Evolutionary conservation across 2,888 invertebrate genomes (phyloP).

Genomic region (Athalia circularis): DNA sequence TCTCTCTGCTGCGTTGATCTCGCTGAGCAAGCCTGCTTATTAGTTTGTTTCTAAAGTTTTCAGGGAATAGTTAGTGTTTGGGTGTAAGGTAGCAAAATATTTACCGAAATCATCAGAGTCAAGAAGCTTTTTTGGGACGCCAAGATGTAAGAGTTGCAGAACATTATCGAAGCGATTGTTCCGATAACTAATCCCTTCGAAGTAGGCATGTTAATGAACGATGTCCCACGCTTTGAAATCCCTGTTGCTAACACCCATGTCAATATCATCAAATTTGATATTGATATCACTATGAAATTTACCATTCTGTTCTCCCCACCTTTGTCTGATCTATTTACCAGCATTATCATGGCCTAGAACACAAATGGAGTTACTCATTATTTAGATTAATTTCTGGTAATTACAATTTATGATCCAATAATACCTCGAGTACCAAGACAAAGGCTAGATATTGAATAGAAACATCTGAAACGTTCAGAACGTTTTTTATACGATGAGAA

Average conservation of each 20-base stretch:
- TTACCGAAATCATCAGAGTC: conserved; percentile 6
- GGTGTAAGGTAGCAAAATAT: not conserved
- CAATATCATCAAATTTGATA: conserved; percentile 32
- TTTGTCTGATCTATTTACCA: conserved; percentile 24
- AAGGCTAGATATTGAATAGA: conserved; percentile 42
- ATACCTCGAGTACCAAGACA: conserved; percentile 37
- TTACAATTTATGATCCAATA: not conserved
- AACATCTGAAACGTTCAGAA: conserved; percentile 31
- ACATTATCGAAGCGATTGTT: conserved; percentile 23
- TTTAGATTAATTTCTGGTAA: not conserved
- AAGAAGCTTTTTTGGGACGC: conserved; percentile 36
- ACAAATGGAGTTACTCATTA: not conserved
- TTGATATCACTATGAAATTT: conserved; percentile 22
- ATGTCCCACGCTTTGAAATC: conserved; percentile 23
- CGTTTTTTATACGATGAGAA: conserved; percentile 26
- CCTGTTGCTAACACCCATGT: conserved; percentile 37
- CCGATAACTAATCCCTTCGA: conserved; percentile 27
- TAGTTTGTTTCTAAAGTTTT: too few relatives aligned
- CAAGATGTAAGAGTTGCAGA: conserved; percentile 41
- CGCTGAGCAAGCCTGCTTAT: not conserved
- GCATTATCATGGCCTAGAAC: conserved; percentile 39
- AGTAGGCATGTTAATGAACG: conserved; percentile 12
- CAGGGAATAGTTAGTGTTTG: not conserved
- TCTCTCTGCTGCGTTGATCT: not conserved
- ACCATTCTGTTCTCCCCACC: not conserved